A percentile compares a stretch with the other conserved stretches of the same genome.
phyloP scores from a whole-genome alignment of 2,888 invertebrate genomes.

The Leucozona laternaria region DNA sequence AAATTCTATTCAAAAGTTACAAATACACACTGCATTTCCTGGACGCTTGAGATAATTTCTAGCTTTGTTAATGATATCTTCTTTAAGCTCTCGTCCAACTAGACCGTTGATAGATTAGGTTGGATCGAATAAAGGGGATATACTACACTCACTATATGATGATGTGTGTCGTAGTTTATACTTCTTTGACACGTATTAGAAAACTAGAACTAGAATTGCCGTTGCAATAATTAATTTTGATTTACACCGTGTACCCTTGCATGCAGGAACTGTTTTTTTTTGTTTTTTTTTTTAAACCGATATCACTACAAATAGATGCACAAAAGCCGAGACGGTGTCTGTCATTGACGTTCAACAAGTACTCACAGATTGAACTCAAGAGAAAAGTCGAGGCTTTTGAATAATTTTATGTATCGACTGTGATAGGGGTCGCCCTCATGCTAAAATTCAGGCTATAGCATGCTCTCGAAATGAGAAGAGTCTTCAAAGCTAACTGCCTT shows the following conservation, averaged over 20 bases:
- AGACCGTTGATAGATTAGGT: conserved; percentile 20
- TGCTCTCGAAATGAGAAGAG: conserved; percentile 3
- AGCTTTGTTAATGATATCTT: conserved; percentile 51
- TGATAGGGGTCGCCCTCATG: conserved; percentile 19
- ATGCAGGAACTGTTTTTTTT: conserved; percentile 11
- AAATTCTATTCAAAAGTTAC: conserved; percentile 36
- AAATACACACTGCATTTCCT: conserved; percentile 42
- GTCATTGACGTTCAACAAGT: conserved; percentile 56
- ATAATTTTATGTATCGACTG: neutral
- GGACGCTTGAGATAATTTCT: conserved; percentile 47
- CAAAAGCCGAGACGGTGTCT: conserved; percentile 42
- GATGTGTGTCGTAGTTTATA: neutral
- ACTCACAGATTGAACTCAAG: conserved; percentile 42
- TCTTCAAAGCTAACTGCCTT: conserved; percentile 15
- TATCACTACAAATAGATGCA: conserved; percentile 50
- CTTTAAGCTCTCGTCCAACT: conserved; percentile 23
- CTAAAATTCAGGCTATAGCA: too few relatives aligned
- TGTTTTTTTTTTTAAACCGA: neutral
- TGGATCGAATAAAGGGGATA: conserved; percentile 8
- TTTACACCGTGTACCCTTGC: conserved; percentile 23
- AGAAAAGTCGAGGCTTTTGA: conserved; percentile 15
- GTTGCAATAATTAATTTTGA: conserved; percentile 42
- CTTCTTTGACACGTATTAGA: too few relatives aligned
- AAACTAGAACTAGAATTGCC: conserved; percentile 26
- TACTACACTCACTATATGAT: conserved; percentile 3